Evolutionary conservation across 37 sponge, comb jelly and placozoan species (phyloP).

Genomic region (Theonella swinhoei): DNA sequence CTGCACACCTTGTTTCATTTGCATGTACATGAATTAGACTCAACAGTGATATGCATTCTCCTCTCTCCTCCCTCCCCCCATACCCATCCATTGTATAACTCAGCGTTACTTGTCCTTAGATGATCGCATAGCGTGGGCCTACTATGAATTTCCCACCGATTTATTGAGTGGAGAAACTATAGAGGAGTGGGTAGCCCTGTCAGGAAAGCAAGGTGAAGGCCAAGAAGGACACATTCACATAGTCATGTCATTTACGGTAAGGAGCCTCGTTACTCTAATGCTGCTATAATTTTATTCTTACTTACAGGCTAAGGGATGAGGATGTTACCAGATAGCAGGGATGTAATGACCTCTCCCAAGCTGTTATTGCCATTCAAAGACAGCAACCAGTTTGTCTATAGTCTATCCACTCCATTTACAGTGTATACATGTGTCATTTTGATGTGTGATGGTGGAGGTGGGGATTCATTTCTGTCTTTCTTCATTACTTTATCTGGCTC

Average conservation of each 20-base stretch:
- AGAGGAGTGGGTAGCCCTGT: slow-evolving; percentile 96
- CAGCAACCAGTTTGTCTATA: too few species aligned
- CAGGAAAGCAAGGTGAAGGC: slow-evolving; percentile 91
- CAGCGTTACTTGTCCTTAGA: slow-evolving; percentile 86
- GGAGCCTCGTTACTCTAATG: not conserved
- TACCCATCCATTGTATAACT: not conserved
- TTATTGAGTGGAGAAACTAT: slow-evolving; percentile 85
- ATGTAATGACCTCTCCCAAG: too few species aligned
- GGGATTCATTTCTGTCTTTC: too few species aligned
- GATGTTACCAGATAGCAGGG: slow-evolving; percentile 77
- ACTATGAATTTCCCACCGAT: slow-evolving; percentile 78
- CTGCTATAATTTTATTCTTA: not conserved
- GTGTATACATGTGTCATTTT: too few species aligned
- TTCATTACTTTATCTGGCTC: too few species aligned
- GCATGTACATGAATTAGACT: too few species aligned
- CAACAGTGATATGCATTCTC: too few species aligned
- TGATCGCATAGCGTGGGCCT: slow-evolving; percentile 92
- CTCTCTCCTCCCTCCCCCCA: too few species aligned
- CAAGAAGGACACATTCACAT: slow-evolving; percentile 87
- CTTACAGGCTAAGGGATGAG: slow-evolving; percentile 41
- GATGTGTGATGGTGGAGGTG: too few species aligned
- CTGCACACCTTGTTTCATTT: too few species aligned
- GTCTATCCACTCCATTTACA: too few species aligned
- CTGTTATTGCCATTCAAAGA: too few species aligned
- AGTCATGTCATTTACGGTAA: slow-evolving; percentile 62